Evolutionary conservation across 92 coral and sea anemone genomes (phyloP), one percentile per base, ranked within the genome.

Genomic region (Phymanthus crucifer): DNA sequence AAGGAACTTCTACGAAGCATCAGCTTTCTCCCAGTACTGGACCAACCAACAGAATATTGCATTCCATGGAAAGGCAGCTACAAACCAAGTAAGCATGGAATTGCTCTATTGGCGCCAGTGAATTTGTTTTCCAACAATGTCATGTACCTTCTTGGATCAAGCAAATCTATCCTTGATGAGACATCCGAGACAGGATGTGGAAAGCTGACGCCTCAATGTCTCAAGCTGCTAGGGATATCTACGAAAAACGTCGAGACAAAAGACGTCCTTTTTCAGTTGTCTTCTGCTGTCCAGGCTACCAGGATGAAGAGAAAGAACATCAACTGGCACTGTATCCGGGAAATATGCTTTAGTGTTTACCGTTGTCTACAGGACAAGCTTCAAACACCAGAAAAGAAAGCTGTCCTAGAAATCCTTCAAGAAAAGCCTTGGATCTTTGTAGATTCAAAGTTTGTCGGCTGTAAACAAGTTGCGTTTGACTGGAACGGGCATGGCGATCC

Each of bases 401-500:
- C 81, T 37, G 56, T 92, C 37, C 78, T 86, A 78, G 94, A 88
- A 46, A 76, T 81, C 45, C 76, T 95, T 33, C 68, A 69, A 38
- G 88, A 87, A 31, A 92, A 87, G 73, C 92, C 93, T 52, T 95
- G 98, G 98, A 88, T 95, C 66, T 83, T 92, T 72, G 89, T 95
- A 29, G 80, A 83, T 34, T 80, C 83, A 67, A 90, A 87, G 77
- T 95, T 95, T 67, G 91, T 92, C 17, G 83, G 89, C n/a, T 48
- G 93, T 0, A 84, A 89, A 46, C 92, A 95, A 70, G 97, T 92
- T 65, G 97, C 98, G 33, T 90, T 88, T 64, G 58, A 85, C 13
- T 95, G 98, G 97, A 90, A 32, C 65, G 90, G 88, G n/a, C 87
- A 88, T 45, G 97, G 98, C 16, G 90, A 83, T 35, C 98, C 97